Evolutionary conservation across 2,797 vertebrate species (phyloP).

Genomic region (Fringilla coelebs): DNA sequence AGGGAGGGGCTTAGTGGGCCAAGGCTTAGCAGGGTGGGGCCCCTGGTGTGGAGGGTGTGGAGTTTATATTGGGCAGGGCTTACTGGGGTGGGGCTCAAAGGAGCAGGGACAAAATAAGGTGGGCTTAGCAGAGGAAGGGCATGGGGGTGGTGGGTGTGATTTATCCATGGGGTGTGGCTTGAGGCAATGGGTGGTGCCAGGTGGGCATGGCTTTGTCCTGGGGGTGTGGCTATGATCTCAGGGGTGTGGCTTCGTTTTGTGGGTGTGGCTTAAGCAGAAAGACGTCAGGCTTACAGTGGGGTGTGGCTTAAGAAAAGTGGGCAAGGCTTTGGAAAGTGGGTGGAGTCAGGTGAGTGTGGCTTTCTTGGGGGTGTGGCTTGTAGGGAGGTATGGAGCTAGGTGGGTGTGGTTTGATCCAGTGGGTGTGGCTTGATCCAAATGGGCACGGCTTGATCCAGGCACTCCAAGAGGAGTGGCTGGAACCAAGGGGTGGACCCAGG

Average conservation of each 20-base stretch:
- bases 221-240: background rate
- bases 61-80: accelerated
- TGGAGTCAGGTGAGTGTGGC: background rate
- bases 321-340: background rate
- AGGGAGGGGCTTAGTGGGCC: too few species aligned
- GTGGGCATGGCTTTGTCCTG: accelerated
- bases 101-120: background rate
- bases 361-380: background rate
- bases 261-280: background rate
- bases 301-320: background rate
- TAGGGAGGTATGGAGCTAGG: too few species aligned
- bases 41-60: too few species aligned
- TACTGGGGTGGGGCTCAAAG: accelerated
- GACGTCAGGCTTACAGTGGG: background rate
- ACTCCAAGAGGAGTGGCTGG: too few species aligned
- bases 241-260: too few species aligned
- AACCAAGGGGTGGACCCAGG: background rate
- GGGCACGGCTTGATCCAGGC: too few species aligned
- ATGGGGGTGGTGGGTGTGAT: accelerated
- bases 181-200: background rate
- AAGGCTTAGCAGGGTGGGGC: too few species aligned
- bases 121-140: background rate
- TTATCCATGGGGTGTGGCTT: background rate
- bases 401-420: background rate
- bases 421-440: too few species aligned